A percentile compares a stretch with the other conserved stretches of the same genome.
phyloP scores from a whole-genome alignment of 2,888 invertebrate genomes.

The Vanessa cardui region DNA sequence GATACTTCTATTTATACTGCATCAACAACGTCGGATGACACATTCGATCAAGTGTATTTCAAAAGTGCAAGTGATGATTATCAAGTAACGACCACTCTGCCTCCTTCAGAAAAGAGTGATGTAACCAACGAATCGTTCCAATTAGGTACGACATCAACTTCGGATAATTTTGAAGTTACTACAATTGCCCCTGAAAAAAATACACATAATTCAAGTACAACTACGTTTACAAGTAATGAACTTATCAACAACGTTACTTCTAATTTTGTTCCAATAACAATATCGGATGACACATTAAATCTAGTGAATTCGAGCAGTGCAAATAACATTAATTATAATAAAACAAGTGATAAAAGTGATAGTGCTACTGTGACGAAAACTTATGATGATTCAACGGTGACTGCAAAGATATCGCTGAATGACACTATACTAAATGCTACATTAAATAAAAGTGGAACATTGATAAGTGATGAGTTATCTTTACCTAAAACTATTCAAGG shows the following conservation, averaged over 20 bases:
- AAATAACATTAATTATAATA: slow-evolving; percentile 3
- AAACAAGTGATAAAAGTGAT: slow-evolving; percentile 19
- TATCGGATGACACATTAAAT: slow-evolving; percentile 2
- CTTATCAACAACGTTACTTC: slow-evolving; percentile 3
- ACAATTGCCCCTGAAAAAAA: slow-evolving; percentile 20
- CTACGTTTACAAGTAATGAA: slow-evolving; percentile 36
- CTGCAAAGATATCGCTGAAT: slow-evolving; percentile 13
- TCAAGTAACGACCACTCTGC: not conserved
- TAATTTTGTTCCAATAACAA: not conserved
- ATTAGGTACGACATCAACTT: slow-evolving; percentile 9
- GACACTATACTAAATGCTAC: not conserved
- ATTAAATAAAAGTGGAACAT: not conserved
- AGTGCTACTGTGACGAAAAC: slow-evolving; percentile 16
- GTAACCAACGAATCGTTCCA: slow-evolving; percentile 36
- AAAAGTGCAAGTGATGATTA: not conserved
- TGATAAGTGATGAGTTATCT: not conserved
- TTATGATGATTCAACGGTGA: slow-evolving; percentile 6
- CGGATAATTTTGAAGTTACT: slow-evolving; percentile 25
- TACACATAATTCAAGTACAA: slow-evolving; percentile 40
- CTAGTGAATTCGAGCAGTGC: not conserved
- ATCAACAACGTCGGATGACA: slow-evolving; percentile 4
- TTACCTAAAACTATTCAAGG: not conserved
- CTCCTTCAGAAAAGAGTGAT: slow-evolving; percentile 38
- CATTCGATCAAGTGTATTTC: not conserved
- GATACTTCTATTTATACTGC: not conserved